Conservation (phyloP, 2,888 invertebrate species). For the Eupithecia abbreviata region DNA sequence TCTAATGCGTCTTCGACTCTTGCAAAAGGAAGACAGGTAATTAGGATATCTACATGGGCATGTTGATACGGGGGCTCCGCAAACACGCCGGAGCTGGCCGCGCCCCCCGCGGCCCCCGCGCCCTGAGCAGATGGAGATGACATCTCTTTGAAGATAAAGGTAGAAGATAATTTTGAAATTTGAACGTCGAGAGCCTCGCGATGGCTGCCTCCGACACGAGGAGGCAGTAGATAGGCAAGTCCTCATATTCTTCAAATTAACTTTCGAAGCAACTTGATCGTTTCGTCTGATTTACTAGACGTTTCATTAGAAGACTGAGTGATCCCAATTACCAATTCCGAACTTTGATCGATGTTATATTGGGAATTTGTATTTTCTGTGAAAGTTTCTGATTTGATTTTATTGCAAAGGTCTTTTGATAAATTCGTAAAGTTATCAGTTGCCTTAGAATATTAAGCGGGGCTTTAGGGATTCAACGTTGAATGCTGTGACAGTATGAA, state of each 20-base stretch:
- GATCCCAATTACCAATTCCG: conserved; percentile 60
- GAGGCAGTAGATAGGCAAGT: neutral
- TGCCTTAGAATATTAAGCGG: neutral
- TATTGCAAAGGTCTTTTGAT: conserved; percentile 30
- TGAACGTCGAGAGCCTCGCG: conserved; percentile 71
- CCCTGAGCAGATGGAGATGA: conserved; percentile 70
- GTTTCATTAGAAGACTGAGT: conserved; percentile 48
- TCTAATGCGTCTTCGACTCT: neutral
- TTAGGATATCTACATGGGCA: conserved; percentile 67
- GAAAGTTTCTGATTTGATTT: conserved; percentile 48
- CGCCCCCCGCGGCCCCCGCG: conserved; percentile 42
- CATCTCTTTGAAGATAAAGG: conserved; percentile 84
- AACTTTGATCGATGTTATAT: conserved; percentile 60
- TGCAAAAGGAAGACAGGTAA: conserved; percentile 55
- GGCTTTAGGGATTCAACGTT: neutral
- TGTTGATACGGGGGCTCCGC: conserved; percentile 69
- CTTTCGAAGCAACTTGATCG: conserved; percentile 67
- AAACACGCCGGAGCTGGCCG: conserved; percentile 72
- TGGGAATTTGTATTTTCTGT: conserved; percentile 49
- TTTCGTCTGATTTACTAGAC: conserved; percentile 57
- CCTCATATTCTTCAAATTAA: conserved; percentile 74
- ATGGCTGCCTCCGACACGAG: conserved; percentile 59
- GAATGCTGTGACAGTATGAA: conserved; percentile 41
- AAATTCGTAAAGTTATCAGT: conserved; percentile 25
- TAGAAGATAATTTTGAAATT: conserved; percentile 81